Conservation (phyloP, 2,113 vertebrate species). For the Arvicanthis niloticus region DNA sequence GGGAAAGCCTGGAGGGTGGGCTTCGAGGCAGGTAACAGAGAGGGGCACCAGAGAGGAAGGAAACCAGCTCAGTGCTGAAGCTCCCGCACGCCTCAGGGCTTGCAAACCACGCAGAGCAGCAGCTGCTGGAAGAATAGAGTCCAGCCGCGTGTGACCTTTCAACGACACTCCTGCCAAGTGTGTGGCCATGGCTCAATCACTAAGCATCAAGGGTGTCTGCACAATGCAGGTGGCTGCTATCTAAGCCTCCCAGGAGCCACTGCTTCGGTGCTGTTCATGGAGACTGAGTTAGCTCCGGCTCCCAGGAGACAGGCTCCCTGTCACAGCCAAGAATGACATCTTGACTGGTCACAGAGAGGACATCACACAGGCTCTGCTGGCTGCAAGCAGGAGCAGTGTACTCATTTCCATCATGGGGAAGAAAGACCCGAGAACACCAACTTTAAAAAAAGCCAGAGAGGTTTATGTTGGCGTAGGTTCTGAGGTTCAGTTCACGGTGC, state of each 20-base stretch:
- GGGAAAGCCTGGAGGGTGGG: background rate
- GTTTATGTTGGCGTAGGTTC: background rate
- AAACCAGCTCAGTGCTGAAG: background rate
- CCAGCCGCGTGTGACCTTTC: constrained; percentile 33
- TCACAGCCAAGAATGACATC: background rate
- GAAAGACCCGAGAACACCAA: background rate
- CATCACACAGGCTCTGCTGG: accelerated
- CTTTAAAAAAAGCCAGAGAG: background rate
- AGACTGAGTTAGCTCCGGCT: background rate
- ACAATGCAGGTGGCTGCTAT: background rate
- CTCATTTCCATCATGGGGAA: background rate
- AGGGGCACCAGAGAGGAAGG: background rate
- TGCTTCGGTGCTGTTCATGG: background rate
- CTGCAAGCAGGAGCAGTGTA: accelerated
- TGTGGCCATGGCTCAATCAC: background rate
- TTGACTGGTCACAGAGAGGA: background rate
- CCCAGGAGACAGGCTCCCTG: background rate
- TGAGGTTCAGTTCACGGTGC: background rate
- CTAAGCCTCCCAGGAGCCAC: accelerated
- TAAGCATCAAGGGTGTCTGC: background rate
- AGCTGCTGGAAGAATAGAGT: background rate
- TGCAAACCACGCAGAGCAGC: background rate
- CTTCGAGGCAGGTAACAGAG: too few relatives aligned
- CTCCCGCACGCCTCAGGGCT: background rate
- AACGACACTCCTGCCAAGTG: background rate